Evolutionary conservation across 1,140 invertebrate species (phyloP), one percentile per base, ranked within the genome.

Genomic region (Drosophila melanica): DNA sequence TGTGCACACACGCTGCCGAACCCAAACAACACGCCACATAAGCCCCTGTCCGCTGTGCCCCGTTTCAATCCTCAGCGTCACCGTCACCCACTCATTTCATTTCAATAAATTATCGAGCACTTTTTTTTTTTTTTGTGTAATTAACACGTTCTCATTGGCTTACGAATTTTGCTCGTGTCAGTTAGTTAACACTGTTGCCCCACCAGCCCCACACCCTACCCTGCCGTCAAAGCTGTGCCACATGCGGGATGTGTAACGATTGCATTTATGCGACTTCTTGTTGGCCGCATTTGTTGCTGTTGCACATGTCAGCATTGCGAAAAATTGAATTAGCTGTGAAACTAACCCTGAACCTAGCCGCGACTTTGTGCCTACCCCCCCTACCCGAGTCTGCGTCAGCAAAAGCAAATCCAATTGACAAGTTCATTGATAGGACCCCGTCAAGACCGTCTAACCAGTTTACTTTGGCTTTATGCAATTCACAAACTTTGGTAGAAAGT

Each of bases 111-210:
- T 80, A 77, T 79, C 82, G 67, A 60, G 47, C 80, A 68, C 23
- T 68, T 37, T 60, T 58, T 51, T 59, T 75, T 89, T 68, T 37
- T 60, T 58, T 51, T 59, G 78, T 89, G 67, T 75, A 89, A 77
- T 89, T 89, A 89, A 84, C 84, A 89, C 79, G 80, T 89, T 89
- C 74, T 80, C 82, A 64, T 79, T 70, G 81, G 48, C 75, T 81
- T 86, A 79, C 79, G 75, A 75, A 45, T 75, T 59, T 75, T 20
- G 62, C 10, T 63, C 59, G 51, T 66, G 59, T 55, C 60, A 45
- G 37, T 64, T 27, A 30, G 18, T 55, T 59, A 45, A n/a, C 23
- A 55, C 41, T 16, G 12, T n/a, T 30, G 14, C 50, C 8, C n/a
- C 9, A 1, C 33, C 30, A 23, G 41, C 27, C 23, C 5, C n/a